A percentile compares a stretch with the other conserved stretches of the same genome.
Evolutionary conservation across 2,797 vertebrate species (phyloP).

Genomic region (Catharus ustulatus): DNA sequence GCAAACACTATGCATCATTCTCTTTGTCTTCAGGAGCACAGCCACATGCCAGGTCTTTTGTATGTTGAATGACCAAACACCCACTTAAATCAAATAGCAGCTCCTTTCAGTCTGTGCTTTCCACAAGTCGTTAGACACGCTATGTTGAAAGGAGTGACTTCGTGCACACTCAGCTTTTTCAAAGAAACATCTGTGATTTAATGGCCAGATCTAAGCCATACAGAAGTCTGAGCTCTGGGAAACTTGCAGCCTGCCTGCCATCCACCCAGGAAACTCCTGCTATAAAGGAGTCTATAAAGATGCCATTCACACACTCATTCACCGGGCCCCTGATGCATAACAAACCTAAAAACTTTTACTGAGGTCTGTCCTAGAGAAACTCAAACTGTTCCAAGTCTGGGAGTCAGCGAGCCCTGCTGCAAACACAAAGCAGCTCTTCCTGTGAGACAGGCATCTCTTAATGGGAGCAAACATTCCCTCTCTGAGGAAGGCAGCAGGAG

Average conservation of each 20-base stretch:
- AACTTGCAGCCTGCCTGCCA: constrained; percentile 25
- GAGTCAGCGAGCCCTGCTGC: background rate
- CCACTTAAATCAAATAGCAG: constrained; percentile 43
- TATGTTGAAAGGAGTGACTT: constrained; percentile 32
- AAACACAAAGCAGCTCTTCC: constrained; percentile 40
- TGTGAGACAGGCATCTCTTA: background rate
- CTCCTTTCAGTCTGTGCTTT: constrained; percentile 12
- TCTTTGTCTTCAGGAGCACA: constrained; percentile 29
- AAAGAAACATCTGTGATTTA: constrained; percentile 67
- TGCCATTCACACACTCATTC: constrained; percentile 2
- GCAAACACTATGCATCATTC: background rate
- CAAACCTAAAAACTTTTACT: constrained; percentile 25
- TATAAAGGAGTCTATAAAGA: constrained; percentile 58
- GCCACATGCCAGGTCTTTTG: constrained; percentile 20
- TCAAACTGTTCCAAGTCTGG: background rate
- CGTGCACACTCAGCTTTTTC: constrained; percentile 59
- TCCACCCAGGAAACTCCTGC: constrained; percentile 46
- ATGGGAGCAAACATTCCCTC: constrained; percentile 31
- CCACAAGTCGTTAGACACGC: constrained; percentile 47
- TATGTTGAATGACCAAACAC: constrained; percentile 23
- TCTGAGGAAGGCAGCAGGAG: constrained; percentile 55
- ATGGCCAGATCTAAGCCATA: constrained; percentile 47
- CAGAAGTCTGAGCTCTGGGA: constrained; percentile 51
- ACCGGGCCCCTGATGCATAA: background rate
- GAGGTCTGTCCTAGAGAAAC: background rate